Evolutionary conservation across 1,140 invertebrate genomes (phyloP), one percentile per base, ranked within the genome.

Genomic region (Bombus impatiens): DNA sequence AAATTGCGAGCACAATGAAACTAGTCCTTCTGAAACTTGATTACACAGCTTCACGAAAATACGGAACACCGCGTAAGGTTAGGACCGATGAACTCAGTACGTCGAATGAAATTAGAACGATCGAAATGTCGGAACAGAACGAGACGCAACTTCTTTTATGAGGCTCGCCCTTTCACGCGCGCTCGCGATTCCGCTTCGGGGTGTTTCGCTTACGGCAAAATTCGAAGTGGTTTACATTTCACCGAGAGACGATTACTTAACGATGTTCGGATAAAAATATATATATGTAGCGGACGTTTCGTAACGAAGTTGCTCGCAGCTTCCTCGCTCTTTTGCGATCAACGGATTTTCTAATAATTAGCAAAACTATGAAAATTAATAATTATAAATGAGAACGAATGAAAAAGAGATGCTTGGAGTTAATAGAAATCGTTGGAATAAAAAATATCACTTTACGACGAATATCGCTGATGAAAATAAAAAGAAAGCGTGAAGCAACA

Each of bases 71-170:
- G 53, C 9, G 71, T 13, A 44, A 77, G 5, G 2, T 57, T 57
- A 12, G 22, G 32, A 37, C 22, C 72, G 40, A 28, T 35, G 32
- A 81, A 81, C 65, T 28, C 25, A 8, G 32, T 18, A 42, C 40
- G 47, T 53, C 79, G 35, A 18, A n/a, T 37, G 8, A 44, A 25
- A 76, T 75, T 40, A 80, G 75, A 81, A 88, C 82, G 77, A 25
- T 47, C 57, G 37, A 53, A 88, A 72, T 90, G 82, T 40, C 44
- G 62, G 57, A 57, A 79, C 40, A 59, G 67, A 62, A 78, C 59
- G 62, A 37, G 65, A 80, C 40, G 76, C 85, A 32, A 79, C 85
- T 91, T 87, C 86, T 91, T 91, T 91, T 89, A 90, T 79, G 84
- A 82, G 9, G 53, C 47, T 72, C 65, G 70, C 72, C 87, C 87